Evolutionary conservation across 2,888 invertebrate species (phyloP).

Genomic region (Drosophila parthenogenetica): DNA sequence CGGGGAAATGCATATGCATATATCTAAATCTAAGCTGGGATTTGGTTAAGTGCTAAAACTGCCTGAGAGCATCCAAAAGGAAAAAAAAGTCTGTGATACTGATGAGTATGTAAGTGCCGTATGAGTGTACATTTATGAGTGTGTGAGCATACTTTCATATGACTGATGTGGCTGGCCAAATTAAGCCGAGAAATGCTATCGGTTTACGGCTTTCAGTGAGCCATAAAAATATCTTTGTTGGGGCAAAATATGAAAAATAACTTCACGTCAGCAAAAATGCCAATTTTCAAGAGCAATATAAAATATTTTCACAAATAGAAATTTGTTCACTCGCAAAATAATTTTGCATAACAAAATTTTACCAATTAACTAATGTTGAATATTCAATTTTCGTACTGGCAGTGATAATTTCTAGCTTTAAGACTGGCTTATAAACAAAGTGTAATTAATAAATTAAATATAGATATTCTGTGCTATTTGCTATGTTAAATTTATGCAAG

Average conservation of each 20-base stretch:
- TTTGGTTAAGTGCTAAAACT: slow-evolving; percentile 58
- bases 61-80: slow-evolving; percentile 39
- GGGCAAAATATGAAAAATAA: slow-evolving; percentile 3
- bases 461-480: not conserved
- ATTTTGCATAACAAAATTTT: slow-evolving; percentile 8
- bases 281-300: not conserved
- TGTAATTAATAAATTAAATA: not conserved
- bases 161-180: slow-evolving; percentile 25
- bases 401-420: no score
- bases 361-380: not conserved
- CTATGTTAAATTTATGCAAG: no score
- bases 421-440: no score
- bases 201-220: slow-evolving; percentile 4
- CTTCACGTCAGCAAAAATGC: not conserved
- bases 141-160: not conserved
- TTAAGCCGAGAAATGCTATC: slow-evolving; percentile 26
- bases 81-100: slow-evolving; percentile 13
- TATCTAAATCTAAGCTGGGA: slow-evolving; percentile 47
- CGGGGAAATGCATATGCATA: slow-evolving; percentile 45
- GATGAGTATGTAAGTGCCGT: slow-evolving; percentile 27
- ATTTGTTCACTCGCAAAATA: slow-evolving; percentile 7
- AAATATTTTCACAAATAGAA: slow-evolving; percentile 16
- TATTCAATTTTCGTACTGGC: not conserved
- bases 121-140: slow-evolving; percentile 6
- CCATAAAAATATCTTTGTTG: slow-evolving; percentile 16